These are phyloP conservation scores for Nestor notabilis DNA, from an alignment of 2,113 vertebrate genomes.

Conservation along the genomic window DNA sequence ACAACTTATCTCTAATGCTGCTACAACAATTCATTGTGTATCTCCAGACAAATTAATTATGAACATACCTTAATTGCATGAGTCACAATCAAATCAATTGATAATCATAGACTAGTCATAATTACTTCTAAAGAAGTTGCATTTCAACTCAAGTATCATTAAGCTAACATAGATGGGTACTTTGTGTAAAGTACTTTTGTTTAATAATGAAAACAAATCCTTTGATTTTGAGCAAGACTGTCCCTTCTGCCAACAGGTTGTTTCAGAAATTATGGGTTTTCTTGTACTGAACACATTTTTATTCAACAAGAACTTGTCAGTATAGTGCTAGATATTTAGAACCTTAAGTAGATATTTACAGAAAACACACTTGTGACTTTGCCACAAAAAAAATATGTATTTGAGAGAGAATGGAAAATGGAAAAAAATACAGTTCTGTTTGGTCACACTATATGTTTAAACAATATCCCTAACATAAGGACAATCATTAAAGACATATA, in stretches of 20 bases:
- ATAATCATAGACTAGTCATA: constrained; percentile 54
- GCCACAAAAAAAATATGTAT: background rate
- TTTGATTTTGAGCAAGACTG: background rate
- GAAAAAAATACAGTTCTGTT: background rate
- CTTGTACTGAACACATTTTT: background rate
- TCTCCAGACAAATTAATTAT: constrained; percentile 61
- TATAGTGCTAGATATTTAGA: background rate
- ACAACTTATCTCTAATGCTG: background rate
- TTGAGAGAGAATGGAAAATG: background rate
- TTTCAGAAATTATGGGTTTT: background rate
- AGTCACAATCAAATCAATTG: constrained; percentile 62
- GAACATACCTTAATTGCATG: constrained; percentile 24
- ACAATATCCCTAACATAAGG: background rate
- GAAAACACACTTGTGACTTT: background rate
- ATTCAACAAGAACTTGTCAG: background rate
- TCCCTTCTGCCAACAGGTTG: background rate
- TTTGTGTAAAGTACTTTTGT: background rate
- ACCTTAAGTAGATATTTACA: background rate
- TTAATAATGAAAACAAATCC: constrained; percentile 32
- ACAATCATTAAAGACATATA: background rate
- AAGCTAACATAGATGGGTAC: constrained; percentile 11
- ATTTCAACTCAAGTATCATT: constrained; percentile 60
- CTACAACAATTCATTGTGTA: background rate
- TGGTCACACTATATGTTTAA: background rate
- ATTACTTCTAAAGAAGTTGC: constrained; percentile 43